Percentiles rank a stretch among this genome's conserved stretches.
Evolutionary conservation across 2,113 vertebrate genomes (phyloP).

Genomic region (Dermatemys mawii): DNA sequence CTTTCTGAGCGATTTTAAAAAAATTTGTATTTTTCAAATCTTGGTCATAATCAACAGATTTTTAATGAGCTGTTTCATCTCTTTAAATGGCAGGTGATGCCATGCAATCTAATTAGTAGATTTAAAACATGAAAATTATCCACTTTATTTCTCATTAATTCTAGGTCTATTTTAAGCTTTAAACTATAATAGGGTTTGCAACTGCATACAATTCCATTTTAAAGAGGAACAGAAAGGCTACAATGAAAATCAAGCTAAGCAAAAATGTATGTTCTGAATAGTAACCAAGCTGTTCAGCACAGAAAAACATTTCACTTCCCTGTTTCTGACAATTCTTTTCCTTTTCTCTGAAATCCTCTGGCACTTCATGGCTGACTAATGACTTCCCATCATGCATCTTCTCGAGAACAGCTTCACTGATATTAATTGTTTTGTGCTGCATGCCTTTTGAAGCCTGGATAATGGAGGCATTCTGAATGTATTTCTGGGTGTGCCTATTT

Average conservation of each 20-base stretch:
- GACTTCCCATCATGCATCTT: background rate
- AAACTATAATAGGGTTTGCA: background rate
- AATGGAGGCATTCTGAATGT: background rate
- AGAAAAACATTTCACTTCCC: background rate
- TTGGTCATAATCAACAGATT: background rate
- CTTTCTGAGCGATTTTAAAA: background rate
- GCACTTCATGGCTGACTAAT: background rate
- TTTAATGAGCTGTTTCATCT: background rate
- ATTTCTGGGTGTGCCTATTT: background rate
- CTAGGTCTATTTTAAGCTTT: background rate
- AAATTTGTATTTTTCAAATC: conserved; percentile 12
- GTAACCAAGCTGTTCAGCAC: background rate
- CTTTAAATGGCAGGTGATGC: background rate
- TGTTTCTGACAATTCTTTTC: background rate
- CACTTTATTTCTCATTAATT: conserved; percentile 1
- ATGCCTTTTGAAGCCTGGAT: background rate
- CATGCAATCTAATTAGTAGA: background rate
- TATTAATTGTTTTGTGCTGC: background rate
- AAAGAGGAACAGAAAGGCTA: background rate
- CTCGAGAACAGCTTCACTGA: background rate
- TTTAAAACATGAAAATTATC: background rate
- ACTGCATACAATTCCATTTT: background rate
- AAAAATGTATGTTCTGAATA: background rate
- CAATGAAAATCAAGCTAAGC: background rate
- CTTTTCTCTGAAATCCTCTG: background rate